Base-by-base conservation (phyloP, 1,140 invertebrate species). In the Lasioglossum albipes region DNA sequence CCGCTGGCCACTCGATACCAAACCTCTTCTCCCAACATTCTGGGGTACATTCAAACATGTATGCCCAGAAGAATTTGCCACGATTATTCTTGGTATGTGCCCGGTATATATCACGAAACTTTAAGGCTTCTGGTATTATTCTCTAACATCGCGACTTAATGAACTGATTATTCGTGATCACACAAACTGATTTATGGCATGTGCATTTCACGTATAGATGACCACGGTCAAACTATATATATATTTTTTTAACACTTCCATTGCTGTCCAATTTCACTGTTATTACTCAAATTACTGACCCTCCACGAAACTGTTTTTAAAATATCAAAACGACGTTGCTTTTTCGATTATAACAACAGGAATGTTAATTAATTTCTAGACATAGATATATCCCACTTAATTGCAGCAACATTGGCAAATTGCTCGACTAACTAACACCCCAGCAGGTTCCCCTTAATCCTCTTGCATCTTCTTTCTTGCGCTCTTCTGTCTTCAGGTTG, bases 391-490 rank as follows among this genome's bases (percentile, higher is more conserved):
- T 41, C 75, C 70, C 75, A 86, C 42, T 7, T 64, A 82, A 80
- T 67, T 78, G 62, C 67, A 49, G 6, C 27, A 2, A 20, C 67
- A 57, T 75, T 54, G 12, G 75, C 20, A 61, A 65, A 64, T 71
- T 75, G 61, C 41, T 68, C 31, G 75, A 84, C 79, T 80, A 81
- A 59, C 76, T 77, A 77, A 49, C 45, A 49, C 73, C 78, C 79
- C 72, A 41, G 9, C 72, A 41, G 9, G 22, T 52, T 65, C 74
- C 75, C 70, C 61, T 64, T 16, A 69, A 70, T 92, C 92, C 91
- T 93, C 89, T 90, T 88, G 84, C 84, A 87, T 93, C 91, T 94
- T 94, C 93, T 92, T 91, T 93, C 93, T 93, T 93, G 91, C 78
- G 52, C 84, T 92, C 93, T 93, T 94, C 90, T 90, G 73, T 93